phyloP scores from a whole-genome alignment of 2,113 vertebrate species.

The Poicephalus gulielmi region DNA sequence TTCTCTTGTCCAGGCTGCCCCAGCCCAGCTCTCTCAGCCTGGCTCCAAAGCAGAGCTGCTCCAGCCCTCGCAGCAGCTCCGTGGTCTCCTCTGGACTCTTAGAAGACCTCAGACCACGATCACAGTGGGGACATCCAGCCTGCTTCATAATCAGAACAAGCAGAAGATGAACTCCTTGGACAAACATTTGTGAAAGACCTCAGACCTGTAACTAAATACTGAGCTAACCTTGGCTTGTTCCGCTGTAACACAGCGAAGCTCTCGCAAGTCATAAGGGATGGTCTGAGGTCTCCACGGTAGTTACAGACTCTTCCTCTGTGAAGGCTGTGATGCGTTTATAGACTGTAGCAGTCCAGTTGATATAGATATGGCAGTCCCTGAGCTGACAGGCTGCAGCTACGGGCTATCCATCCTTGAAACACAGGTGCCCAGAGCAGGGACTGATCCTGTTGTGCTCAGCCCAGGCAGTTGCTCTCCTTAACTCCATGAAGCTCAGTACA shows the following conservation, averaged over 20 bases:
- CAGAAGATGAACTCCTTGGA: background rate
- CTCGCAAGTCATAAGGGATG: background rate
- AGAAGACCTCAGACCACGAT: background rate
- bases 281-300: background rate
- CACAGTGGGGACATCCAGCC: background rate
- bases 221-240: background rate
- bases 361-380: background rate
- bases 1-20: too few relatives aligned
- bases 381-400: background rate
- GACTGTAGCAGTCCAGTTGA: background rate
- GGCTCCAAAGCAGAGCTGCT: background rate
- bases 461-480: background rate
- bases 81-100: background rate
- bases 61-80: rapidly evolving
- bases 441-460: background rate
- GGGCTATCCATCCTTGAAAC: background rate
- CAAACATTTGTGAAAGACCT: background rate
- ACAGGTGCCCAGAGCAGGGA: background rate
- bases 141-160: background rate
- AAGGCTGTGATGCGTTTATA: background rate
- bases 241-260: background rate
- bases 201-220: background rate
- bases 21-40: background rate
- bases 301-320: background rate
- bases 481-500: background rate